phyloP scores from a whole-genome alignment of 1,140 invertebrate species.

The Conopomorpha cramerella region DNA sequence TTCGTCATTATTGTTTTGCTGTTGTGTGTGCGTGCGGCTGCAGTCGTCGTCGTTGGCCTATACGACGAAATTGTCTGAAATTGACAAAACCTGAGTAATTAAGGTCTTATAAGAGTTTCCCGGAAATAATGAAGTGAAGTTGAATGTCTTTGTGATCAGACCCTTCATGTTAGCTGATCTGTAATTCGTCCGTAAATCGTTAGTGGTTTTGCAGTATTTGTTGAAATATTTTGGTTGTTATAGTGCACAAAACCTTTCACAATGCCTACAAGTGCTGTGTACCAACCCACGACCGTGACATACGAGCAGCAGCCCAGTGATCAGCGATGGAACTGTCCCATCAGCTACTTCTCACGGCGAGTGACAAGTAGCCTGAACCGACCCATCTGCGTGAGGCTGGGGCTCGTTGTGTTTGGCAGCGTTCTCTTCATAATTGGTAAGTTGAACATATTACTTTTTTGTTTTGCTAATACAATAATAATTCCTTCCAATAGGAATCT shows the following conservation, averaged over 20 bases:
- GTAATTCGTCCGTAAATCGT: no score
- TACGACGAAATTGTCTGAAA: no score
- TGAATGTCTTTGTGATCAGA: constrained; percentile 2
- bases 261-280: constrained; percentile 70
- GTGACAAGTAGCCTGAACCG: constrained; percentile 55
- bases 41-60: no score
- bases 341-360: constrained; percentile 62
- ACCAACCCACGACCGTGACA: constrained; percentile 73
- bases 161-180: no score
- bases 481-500: no score
- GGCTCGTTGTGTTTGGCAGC: constrained; percentile 38
- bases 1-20: no score
- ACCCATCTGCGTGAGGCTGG: constrained; percentile 41
- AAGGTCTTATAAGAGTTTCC: no score
- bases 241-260: constrained; percentile 9
- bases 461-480: no score
- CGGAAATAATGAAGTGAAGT: no score
- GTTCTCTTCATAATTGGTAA: constrained; percentile 44
- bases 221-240: constrained; percentile 7
- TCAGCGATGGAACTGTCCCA: constrained; percentile 58
- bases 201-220: constrained; percentile 4
- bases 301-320: constrained; percentile 65
- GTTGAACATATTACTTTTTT: no score
- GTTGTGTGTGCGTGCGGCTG: no score
- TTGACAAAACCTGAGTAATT: no score